Conservation (phyloP, 1,140 invertebrate genomes). For the Macrosteles quadrilineatus region DNA sequence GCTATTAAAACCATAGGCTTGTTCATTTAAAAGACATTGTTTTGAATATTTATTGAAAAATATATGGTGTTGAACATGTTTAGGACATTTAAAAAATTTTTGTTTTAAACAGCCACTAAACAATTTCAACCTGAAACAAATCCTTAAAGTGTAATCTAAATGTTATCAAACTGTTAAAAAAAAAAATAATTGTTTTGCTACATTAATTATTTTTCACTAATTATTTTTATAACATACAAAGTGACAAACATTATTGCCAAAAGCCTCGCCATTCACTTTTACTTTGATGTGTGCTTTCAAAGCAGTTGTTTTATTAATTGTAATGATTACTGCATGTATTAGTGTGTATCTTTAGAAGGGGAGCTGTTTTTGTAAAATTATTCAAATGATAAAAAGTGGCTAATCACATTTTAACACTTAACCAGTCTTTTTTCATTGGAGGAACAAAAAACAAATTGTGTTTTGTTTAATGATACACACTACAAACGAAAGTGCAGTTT, state of each 20-base stretch:
- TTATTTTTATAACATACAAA: background rate
- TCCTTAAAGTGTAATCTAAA: too few species aligned
- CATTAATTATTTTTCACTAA: too few species aligned
- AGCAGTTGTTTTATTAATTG: background rate
- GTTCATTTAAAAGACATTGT: too few species aligned
- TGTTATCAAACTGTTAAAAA: too few species aligned
- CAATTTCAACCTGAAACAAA: too few species aligned
- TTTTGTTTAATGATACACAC: conserved; percentile 13
- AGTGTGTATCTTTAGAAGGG: conserved; percentile 6
- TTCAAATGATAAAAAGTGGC: conserved; percentile 19
- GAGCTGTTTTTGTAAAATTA: conserved; percentile 16
- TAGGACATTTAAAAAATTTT: too few species aligned
- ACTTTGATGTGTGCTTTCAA: conserved; percentile 15
- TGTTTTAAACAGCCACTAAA: too few species aligned
- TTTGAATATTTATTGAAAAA: too few species aligned
- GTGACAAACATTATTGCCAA: conserved; percentile 4
- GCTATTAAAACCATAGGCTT: too few species aligned
- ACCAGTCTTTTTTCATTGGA: background rate
- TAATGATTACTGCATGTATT: background rate
- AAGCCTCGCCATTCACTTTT: background rate
- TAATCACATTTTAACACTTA: conserved; percentile 21
- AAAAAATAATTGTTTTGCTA: too few species aligned
- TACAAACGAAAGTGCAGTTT: background rate
- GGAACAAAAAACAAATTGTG: conserved; percentile 7
- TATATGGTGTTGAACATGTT: too few species aligned